Evolutionary conservation across 2,888 invertebrate genomes (phyloP), one percentile per base, ranked within the genome.

Genomic region (Griposia aprilina): DNA sequence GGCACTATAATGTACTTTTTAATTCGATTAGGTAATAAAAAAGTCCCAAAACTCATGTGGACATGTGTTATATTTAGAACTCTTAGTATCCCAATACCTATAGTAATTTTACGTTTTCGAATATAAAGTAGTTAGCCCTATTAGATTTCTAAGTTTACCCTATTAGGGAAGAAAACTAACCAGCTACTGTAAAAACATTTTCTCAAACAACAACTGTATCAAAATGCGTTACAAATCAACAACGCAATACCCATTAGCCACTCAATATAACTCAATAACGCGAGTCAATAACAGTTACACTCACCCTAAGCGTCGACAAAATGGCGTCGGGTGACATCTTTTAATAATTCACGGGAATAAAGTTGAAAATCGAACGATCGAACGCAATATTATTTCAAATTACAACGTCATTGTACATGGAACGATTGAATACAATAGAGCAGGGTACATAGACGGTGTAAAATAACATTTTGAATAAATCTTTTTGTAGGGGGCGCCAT

Each of bases 381-480:
- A 86, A 90, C 87, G 81, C 71, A 87, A 90, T 81, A 88, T 80
- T 88, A 87, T 86, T 88, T 88, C 80, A 89, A 89, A 94, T 95
- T 93, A 94, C 93, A 94, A 93, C 93, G 92, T 93, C 92, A 92
- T 92, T 94, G 92, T 92, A 93, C 91, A 93, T 94, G 91, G 91
- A 91, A 90, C 90, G 90, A 92, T 93, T 92, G 92, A 92, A 92
- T 91, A 95, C 94, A 95, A 95, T 93, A 91, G 93, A 87, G 82
- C 86, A 70, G 82, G 91, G 93, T 93, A 95, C 91, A 94, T 95
- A 93, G 94, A 91, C 90, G 95, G 96, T 95, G 95, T 96, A 95
- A 96, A 96, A 96, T 96, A 96, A 96, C 96, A 95, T 96, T 97
- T 96, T 96, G 96, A 97, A 96, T 97, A 95, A 96, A 96, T 96